Conservation (phyloP, 2,797 vertebrate species). For the Agapornis canus region DNA sequence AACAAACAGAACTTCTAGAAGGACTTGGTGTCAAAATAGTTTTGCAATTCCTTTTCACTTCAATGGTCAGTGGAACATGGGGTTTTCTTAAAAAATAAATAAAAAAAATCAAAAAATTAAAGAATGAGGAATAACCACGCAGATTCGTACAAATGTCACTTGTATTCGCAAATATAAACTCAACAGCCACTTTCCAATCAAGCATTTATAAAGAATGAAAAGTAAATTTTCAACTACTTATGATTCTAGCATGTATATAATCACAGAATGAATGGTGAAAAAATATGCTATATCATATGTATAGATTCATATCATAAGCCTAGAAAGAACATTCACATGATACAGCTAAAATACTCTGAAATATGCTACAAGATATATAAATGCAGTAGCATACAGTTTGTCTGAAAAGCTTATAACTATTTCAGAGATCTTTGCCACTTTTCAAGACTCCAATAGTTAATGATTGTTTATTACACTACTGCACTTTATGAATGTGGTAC, state of each 20-base stretch:
- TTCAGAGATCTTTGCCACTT: not conserved
- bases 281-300: not conserved
- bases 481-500: not conserved
- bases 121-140: not conserved
- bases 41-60: not conserved
- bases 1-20: not conserved
- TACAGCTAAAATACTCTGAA: not conserved
- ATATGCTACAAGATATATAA: not conserved
- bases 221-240: not conserved
- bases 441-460: not conserved
- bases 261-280: not conserved
- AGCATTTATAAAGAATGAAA: not conserved
- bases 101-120: not conserved
- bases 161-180: not conserved
- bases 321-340: not conserved
- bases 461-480: not conserved
- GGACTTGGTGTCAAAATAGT: not conserved
- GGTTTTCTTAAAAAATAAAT: not conserved
- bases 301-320: not conserved
- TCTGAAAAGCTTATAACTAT: not conserved
- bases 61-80: not conserved
- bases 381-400: not conserved
- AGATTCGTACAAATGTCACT: not conserved
- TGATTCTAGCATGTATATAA: not conserved
- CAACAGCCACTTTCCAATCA: not conserved